Conservation (phyloP, 2,113 vertebrate species). For the Rhinopithecus roxellana region DNA sequence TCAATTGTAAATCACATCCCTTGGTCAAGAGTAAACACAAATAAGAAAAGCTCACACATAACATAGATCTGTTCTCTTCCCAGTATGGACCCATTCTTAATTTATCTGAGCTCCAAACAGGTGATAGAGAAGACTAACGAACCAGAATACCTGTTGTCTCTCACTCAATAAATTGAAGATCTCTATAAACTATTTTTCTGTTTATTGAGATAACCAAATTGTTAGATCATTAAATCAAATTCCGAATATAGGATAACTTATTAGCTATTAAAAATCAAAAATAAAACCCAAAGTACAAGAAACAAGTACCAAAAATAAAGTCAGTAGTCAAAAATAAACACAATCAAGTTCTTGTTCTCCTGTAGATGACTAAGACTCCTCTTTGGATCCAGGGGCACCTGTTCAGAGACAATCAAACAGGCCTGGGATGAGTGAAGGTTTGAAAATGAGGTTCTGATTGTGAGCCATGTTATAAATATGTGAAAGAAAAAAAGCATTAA, state of each 20-base stretch:
- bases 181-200: not conserved
- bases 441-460: not conserved
- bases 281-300: not conserved
- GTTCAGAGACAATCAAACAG: not conserved
- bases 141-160: not conserved
- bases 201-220: not conserved
- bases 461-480: not conserved
- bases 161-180: not conserved
- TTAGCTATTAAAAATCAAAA: not conserved
- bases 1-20: not conserved
- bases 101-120: not conserved
- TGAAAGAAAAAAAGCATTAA: not conserved
- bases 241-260: not conserved
- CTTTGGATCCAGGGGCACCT: rapidly evolving
- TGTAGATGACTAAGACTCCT: not conserved
- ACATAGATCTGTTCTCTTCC: not conserved
- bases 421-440: not conserved
- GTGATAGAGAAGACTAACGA: not conserved
- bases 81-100: not conserved
- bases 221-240: not conserved
- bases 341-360: not conserved
- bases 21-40: not conserved
- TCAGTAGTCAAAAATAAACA: not conserved
- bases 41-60: not conserved
- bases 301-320: not conserved